These are phyloP conservation scores for Serripes groenlandicus DNA, from an alignment of 2,888 invertebrate genomes.

Conservation along the genomic window DNA sequence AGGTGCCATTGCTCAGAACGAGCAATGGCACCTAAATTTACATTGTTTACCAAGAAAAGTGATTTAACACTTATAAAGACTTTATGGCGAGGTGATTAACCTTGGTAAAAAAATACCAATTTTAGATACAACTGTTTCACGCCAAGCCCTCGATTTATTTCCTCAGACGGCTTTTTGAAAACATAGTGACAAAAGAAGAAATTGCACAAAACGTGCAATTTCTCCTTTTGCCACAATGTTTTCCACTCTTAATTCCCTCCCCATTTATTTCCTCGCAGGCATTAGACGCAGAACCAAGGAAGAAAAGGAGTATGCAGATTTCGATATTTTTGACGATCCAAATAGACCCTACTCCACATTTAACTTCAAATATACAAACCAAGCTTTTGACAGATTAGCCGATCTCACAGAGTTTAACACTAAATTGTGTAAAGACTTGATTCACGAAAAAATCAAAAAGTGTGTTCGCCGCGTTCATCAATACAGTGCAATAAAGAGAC, in stretches of 20 bases:
- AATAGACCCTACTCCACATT: slow-evolving; percentile 86
- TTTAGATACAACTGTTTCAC: too few species aligned
- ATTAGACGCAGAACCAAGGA: slow-evolving; percentile 85
- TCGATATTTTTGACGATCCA: slow-evolving; percentile 86
- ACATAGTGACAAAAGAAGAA: too few species aligned
- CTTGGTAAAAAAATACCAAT: too few species aligned
- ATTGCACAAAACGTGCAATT: neutral
- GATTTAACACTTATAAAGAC: too few species aligned
- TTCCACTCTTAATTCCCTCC: too few species aligned
- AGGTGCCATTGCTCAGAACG: too few species aligned
- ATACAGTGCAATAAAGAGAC: slow-evolving; percentile 65
- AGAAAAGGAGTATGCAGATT: slow-evolving; percentile 86
- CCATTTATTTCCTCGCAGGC: slow-evolving; percentile 77
- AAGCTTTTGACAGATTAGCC: slow-evolving; percentile 86
- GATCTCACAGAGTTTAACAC: slow-evolving; percentile 87
- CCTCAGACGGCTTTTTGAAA: too few species aligned
- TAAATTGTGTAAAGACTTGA: slow-evolving; percentile 81
- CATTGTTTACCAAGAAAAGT: too few species aligned
- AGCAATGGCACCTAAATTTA: too few species aligned
- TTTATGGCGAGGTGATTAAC: too few species aligned
- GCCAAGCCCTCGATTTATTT: too few species aligned
- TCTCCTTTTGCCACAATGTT: neutral
- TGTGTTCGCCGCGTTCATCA: slow-evolving; percentile 77
- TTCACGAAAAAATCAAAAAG: slow-evolving; percentile 83
- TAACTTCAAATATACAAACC: slow-evolving; percentile 86